Base-by-base conservation (phyloP, 2,888 invertebrate species). In the Cantharis rufa region DNA sequence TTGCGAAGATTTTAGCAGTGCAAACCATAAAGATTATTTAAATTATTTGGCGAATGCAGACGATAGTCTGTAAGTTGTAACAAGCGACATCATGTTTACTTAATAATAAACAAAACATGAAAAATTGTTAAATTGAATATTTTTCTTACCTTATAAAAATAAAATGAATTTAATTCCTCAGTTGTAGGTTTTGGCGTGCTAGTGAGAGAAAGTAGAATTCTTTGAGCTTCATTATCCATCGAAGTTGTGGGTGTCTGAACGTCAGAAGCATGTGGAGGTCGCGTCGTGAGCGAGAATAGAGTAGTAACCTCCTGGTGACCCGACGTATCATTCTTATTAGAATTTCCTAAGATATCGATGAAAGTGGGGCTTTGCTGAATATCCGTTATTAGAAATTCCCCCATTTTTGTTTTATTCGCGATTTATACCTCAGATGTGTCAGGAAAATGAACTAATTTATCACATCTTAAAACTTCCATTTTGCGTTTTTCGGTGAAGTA, bases 121-220 rank as follows among this genome's bases (percentile, higher is more conserved):
- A n/a, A 48, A n/a, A 48, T 48, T 48, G 48, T n/a, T 48, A 48
- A 48, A 48, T 48, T 48, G n/a, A 9, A 48, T n/a, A 48, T 48
- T n/a, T 48, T 48, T 80, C 82, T 83, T 84, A 90, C 91, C 90
- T 90, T 90, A 84, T 90, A 91, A 81, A 91, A 90, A 81, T 90
- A 91, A 79, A 90, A 90, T 70, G 90, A 90, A 82, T 90, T 89
- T 84, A 91, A 89, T 74, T 85, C 84, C 72, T 79, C 79, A 10
- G 77, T 72, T 3, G 90, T 90, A 73, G 83, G 80, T 27, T 75
- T 74, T n/a, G 81, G 82, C 69, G 81, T 80, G 27, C 75, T 71
- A 16, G 74, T 69, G 10, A 74, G 61, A 61, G 77, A 80, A 66
- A 80, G 71, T 27, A 79, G 72, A 69, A 74, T 72, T n/a, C 71